Conservation (phyloP, 2,888 invertebrate species). For the Drepana falcataria region DNA sequence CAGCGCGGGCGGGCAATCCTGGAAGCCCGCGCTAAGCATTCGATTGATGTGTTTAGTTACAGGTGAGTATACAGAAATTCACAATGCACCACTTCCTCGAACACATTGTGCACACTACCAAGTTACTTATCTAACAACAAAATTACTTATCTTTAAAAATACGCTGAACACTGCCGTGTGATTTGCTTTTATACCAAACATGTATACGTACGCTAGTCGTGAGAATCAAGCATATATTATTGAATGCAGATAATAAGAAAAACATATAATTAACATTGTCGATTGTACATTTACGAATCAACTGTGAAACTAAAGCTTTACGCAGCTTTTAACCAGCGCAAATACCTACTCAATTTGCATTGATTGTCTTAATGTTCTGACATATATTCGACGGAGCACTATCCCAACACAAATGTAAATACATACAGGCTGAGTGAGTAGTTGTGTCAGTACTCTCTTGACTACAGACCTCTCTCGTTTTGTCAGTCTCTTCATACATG, state of each 20-base stretch:
- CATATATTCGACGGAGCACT: too few relatives aligned
- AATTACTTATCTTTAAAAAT: conserved; percentile 21
- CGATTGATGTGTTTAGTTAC: conserved; percentile 52
- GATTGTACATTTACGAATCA: neutral
- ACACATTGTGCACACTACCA: conserved; percentile 51
- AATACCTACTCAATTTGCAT: too few relatives aligned
- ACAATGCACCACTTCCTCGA: conserved; percentile 51
- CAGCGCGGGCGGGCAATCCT: conserved; percentile 40
- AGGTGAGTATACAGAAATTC: conserved; percentile 32
- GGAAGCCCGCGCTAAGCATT: conserved; percentile 67
- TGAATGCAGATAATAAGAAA: neutral
- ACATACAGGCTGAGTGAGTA: too few relatives aligned
- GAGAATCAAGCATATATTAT: conserved; percentile 1
- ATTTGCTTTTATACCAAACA: neutral
- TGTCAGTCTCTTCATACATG: too few relatives aligned
- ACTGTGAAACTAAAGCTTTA: conserved; percentile 1
- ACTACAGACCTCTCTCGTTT: too few relatives aligned
- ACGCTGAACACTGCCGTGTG: neutral
- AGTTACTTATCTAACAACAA: conserved; percentile 35
- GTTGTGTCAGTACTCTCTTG: too few relatives aligned
- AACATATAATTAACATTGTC: neutral
- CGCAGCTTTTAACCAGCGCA: too few relatives aligned
- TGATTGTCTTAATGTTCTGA: too few relatives aligned
- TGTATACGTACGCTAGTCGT: neutral
- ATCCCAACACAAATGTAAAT: too few relatives aligned